Percentiles rank a stretch among this genome's conserved stretches.
phyloP scores from a whole-genome alignment of 2,797 vertebrate species.

The Coregonus sp. region DNA sequence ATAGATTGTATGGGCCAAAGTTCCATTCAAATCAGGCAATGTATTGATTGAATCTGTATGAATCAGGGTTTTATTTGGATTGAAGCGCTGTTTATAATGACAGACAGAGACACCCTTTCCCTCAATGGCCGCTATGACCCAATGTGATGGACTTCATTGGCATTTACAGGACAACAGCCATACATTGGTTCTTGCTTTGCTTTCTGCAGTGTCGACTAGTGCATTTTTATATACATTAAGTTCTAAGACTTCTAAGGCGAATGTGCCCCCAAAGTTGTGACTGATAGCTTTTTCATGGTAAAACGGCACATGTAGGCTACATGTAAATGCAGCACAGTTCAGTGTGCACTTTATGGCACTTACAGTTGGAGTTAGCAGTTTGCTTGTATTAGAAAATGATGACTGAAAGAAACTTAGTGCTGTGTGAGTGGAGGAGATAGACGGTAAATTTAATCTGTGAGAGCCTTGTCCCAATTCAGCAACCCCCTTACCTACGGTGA shows the following conservation, averaged over 20 bases:
- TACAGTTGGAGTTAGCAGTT: neutral
- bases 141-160: conserved; percentile 20
- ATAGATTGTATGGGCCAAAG: neutral
- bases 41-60: neutral
- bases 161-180: conserved; percentile 10
- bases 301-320: neutral
- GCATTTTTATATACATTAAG: conserved; percentile 1
- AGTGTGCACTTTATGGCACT: neutral
- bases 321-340: neutral
- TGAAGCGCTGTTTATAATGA: conserved; percentile 1
- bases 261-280: neutral
- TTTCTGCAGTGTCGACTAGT: neutral
- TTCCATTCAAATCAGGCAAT: neutral
- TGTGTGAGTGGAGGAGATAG: conserved; percentile 22
- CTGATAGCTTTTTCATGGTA: neutral
- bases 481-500: conserved; percentile 29
- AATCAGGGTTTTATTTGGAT: neutral
- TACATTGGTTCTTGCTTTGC: conserved; percentile 31
- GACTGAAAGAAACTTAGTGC: neutral
- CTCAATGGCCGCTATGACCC: neutral
- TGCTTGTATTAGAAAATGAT: neutral
- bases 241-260: neutral
- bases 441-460: conserved; percentile 28
- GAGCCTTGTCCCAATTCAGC: conserved; percentile 50
- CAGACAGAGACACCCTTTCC: conserved; percentile 15